Evolutionary conservation across 2,797 vertebrate species (phyloP), one percentile per base, ranked within the genome.

Genomic region (Fistularia commersonii): DNA sequence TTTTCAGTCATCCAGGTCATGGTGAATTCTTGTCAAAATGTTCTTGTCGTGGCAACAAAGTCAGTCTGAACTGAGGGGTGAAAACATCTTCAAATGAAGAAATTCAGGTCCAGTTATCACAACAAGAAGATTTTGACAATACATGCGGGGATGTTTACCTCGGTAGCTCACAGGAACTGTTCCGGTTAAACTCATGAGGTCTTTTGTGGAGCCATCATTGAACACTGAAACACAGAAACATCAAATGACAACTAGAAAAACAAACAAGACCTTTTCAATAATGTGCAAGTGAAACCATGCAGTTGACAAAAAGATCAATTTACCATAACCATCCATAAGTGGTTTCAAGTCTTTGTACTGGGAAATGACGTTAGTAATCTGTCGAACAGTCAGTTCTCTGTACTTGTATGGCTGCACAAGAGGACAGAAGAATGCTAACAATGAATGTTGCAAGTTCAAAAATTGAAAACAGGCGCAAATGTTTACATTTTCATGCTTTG

Each of bases 291-390:
- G 48, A 8, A 13, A 13, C 15, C 6, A 45, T 38, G n/a, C 0
- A 9, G 15, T 0, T 11, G 41, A 15, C 6, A 39, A 49, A 23
- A 31, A 49, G 5, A 31, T 13, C 0, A 8, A 33, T 83, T 88
- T 84, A 99, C 97, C 95, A 64, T 97, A 98, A 23, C 93, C 90
- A 85, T 98, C 96, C 92, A 96, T 93, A 41, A 96, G 76, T 33
- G 97, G 97, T 75, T 97, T 99, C 81, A 99, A 91, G 82, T 99
- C 97, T 89, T 98, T 97, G 88, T 98, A 99, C 32, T 93, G 91
- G 41, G 88, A 86, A 74, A 94, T 96, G 76, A 99, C 95, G 60
- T 88, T 94, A 57, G 90, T 88, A 36, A 95, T 96, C 82, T 99
- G 95, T 44, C 94, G 93, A 52, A 97, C 92, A 32, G 95, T 94